phyloP scores from a whole-genome alignment of 1,140 invertebrate genomes.

The Bombyx mori region ASM3026992v2 NC_085110.1:17761501-17762000 shows the following conservation, averaged over 20 bases:
- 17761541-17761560: no score
- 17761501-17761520: no score
- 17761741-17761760: no score
- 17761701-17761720: background rate
- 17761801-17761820: conserved; percentile 1
- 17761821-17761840: conserved; percentile 1
- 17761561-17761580: no score
- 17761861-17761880: conserved; percentile 55
- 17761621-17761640: no score
- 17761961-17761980: conserved; percentile 60
- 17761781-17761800: background rate
- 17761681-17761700: background rate
- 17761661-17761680: no score
- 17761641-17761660: no score
- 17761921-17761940: conserved; percentile 43
- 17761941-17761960: conserved; percentile 58
- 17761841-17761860: conserved; percentile 47
- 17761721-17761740: background rate
- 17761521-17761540: no score
- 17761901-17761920: conserved; percentile 19
- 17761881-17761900: conserved; percentile 28
- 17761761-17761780: no score
- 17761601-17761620: no score
- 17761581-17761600: no score
- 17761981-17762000: conserved; percentile 61